Percentiles rank a stretch among this genome's conserved stretches.
phyloP scores from a whole-genome alignment of 2,113 vertebrate species.

The Thryonomys swinderianus region DNA sequence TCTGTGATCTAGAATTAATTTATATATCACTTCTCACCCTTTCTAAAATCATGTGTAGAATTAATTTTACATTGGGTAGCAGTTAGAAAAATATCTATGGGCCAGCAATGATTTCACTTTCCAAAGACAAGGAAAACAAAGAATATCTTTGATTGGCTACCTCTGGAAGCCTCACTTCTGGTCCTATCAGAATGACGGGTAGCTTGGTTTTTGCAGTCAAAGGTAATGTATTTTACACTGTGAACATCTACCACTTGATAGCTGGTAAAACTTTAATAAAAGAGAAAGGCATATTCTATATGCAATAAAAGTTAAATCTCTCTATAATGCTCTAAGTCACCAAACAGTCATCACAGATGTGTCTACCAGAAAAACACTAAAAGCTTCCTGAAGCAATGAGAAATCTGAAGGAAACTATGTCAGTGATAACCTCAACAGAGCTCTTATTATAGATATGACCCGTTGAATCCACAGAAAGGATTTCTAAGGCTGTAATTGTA shows the following conservation, averaged over 20 bases:
- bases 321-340: background rate
- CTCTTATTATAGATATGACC: background rate
- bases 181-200: too few relatives aligned
- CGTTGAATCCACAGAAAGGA: background rate
- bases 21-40: background rate
- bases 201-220: background rate
- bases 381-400: background rate
- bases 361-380: background rate
- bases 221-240: background rate
- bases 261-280: background rate
- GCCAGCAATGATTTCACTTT: conserved; percentile 27
- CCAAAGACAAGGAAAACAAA: background rate
- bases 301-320: background rate
- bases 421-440: background rate
- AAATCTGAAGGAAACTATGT: background rate
- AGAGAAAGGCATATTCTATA: background rate
- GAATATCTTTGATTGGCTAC: background rate
- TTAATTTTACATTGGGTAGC: background rate
- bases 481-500: background rate
- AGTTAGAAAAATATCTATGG: background rate
- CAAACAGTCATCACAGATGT: background rate
- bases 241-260: background rate
- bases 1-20: background rate
- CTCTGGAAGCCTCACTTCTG: background rate
- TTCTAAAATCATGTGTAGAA: background rate